Percentiles rank a stretch among this genome's conserved stretches.
phyloP scores from a whole-genome alignment of 1,140 invertebrate genomes.

The Cotesia typhae region DNA sequence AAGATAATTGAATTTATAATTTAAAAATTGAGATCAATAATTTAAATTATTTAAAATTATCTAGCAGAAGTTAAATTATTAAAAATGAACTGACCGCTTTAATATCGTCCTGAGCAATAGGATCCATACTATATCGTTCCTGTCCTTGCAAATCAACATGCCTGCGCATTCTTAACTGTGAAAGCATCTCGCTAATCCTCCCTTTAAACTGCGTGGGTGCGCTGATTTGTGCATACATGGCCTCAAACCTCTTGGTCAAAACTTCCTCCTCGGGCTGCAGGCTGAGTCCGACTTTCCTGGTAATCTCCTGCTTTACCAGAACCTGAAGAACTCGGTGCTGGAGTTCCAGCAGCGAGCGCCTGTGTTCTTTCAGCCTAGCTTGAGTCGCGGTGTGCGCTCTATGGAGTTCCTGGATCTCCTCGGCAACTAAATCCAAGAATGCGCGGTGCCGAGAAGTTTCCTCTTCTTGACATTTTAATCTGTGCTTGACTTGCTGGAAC shows the following conservation, averaged over 20 bases:
- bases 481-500: slow-evolving; percentile 83
- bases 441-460: slow-evolving; percentile 81
- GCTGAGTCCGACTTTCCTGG: slow-evolving; percentile 83
- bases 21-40: background rate
- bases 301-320: slow-evolving; percentile 86
- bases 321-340: slow-evolving; percentile 82
- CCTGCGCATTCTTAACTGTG: slow-evolving; percentile 84
- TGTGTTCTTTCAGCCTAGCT: slow-evolving; percentile 78
- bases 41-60: too few species aligned
- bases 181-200: slow-evolving; percentile 88
- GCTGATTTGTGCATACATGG: slow-evolving; percentile 84
- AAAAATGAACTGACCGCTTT: slow-evolving; percentile 65
- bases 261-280: slow-evolving; percentile 90
- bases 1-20: background rate
- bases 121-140: slow-evolving; percentile 72
- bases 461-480: slow-evolving; percentile 83
- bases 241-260: slow-evolving; percentile 83
- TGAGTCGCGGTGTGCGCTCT: slow-evolving; percentile 75
- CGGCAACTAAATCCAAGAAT: slow-evolving; percentile 78
- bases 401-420: slow-evolving; percentile 79
- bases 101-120: slow-evolving; percentile 71
- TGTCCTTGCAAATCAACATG: slow-evolving; percentile 65
- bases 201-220: slow-evolving; percentile 93
- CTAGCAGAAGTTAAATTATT: too few species aligned
- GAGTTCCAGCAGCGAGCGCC: slow-evolving; percentile 77